Evolutionary conservation across 2,113 vertebrate genomes (phyloP).

Genomic region (Haemorhous mexicanus): DNA sequence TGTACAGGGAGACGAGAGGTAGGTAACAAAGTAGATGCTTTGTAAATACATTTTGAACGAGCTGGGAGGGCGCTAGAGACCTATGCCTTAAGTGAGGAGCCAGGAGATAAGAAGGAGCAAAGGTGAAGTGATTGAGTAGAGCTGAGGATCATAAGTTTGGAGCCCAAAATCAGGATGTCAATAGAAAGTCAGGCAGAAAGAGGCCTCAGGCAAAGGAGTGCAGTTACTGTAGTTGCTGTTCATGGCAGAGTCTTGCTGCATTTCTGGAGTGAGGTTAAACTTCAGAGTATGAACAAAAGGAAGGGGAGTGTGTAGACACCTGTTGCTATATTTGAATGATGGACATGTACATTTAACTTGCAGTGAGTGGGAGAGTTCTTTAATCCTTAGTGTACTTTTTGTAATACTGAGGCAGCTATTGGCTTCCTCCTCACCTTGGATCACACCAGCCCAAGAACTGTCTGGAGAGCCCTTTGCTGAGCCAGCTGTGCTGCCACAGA

Average conservation of each 20-base stretch:
- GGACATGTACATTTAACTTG: fast-evolving
- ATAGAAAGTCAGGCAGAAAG: neutral
- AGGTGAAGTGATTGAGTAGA: neutral
- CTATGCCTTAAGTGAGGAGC: fast-evolving
- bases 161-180: neutral
- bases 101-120: neutral
- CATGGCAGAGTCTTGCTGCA: neutral
- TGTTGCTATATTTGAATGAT: fast-evolving
- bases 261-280: neutral
- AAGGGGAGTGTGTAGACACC: neutral
- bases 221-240: neutral
- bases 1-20: fast-evolving
- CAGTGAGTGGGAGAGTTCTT: neutral
- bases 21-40: neutral
- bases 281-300: neutral
- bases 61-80: neutral
- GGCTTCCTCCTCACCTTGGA: neutral
- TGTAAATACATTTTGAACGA: neutral
- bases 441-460: fast-evolving
- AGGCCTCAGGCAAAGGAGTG: neutral
- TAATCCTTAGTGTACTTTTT: neutral
- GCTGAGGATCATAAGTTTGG: neutral
- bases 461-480: neutral
- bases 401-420: neutral
- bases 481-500: neutral